Base-by-base conservation (phyloP, 1,140 invertebrate species). In the Halictus rubicundus region DNA sequence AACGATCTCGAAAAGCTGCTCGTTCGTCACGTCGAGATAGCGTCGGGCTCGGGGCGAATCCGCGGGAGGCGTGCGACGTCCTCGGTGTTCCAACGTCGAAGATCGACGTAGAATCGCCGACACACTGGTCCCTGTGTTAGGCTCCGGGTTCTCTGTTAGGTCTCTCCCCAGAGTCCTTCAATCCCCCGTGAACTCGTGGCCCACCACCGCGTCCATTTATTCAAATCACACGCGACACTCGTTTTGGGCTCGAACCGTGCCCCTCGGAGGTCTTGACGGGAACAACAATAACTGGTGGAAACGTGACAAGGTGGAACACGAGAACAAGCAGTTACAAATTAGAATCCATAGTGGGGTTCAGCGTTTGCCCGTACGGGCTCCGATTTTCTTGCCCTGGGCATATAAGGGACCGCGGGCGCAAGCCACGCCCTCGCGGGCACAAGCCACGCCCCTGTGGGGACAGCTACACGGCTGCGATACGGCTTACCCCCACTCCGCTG, bases 201-300 rank as follows among this genome's bases (percentile, higher is more conserved):
- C 54, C 32, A 25, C 12, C 23, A 42, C 65, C 70, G 59, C 70
- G 52, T 79, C 78, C 83, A 89, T 88, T 89, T 89, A 89, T 89
- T 88, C 81, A 82, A 88, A 86, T 87, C 82, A 83, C 70, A 76
- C 78, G 65, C 54, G 71, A 68, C 27, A 46, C 60, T 63, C 54
- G 46, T 63, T 49, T 54, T n/a, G n/a, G 52, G 60, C 63, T 83
- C 66, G 78, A 83, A 85, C 77, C 52, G 78, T 66, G 59, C 32
- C 1, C 54, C 6, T 7, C n/a, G 6, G n/a, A 39, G 23, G 37
- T 63, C 32, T 70, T 78, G 68, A 76, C 46, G 7, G 39, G 39
- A 42, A 42, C 39, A 23, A 16, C 21, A 32, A 8, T 42, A 39
- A 37, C 6, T 9, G 16, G 52, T 3, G 19, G 7, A 46, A 23